Conservation (phyloP, 2,888 invertebrate genomes). For the Calliscelio sp. region DNA sequence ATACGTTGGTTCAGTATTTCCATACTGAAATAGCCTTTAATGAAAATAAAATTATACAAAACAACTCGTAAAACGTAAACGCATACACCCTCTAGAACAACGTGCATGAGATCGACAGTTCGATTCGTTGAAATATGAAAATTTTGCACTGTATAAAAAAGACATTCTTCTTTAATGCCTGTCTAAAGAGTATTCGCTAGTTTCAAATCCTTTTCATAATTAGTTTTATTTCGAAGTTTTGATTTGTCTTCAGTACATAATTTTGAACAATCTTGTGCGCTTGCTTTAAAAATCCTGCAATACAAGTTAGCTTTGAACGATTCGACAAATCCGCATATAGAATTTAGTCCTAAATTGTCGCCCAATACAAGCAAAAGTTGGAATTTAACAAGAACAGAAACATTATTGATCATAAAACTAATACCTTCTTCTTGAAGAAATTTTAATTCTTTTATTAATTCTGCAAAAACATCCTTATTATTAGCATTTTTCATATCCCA, state of each 20-base stretch:
- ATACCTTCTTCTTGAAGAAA: slow-evolving; percentile 75
- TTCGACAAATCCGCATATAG: slow-evolving; percentile 71
- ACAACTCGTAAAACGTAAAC: slow-evolving; percentile 44
- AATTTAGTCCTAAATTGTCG: slow-evolving; percentile 76
- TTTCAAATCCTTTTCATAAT: slow-evolving; percentile 3
- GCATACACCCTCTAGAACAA: slow-evolving; percentile 68
- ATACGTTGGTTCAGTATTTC: slow-evolving; percentile 61
- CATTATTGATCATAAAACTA: slow-evolving; percentile 53
- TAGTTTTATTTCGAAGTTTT: not conserved
- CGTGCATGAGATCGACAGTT: slow-evolving; percentile 66
- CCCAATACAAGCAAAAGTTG: slow-evolving; percentile 69
- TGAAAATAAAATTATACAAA: slow-evolving; percentile 64
- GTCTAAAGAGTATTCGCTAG: slow-evolving; percentile 27
- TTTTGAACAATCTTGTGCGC: slow-evolving; percentile 60
- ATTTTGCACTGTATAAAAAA: slow-evolving; percentile 72
- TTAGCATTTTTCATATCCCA: slow-evolving; percentile 75
- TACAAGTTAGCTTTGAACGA: slow-evolving; percentile 74
- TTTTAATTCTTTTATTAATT: slow-evolving; percentile 74
- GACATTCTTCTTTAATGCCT: slow-evolving; percentile 75
- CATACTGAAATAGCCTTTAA: slow-evolving; percentile 62
- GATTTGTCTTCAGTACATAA: not conserved
- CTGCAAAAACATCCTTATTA: slow-evolving; percentile 75
- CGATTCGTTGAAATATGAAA: slow-evolving; percentile 76
- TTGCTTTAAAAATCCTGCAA: slow-evolving; percentile 77
- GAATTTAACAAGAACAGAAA: slow-evolving; percentile 70